Evolutionary conservation across 2,113 vertebrate genomes (phyloP), one percentile per base, ranked within the genome.

Genomic region (Oncorhynchus masou): DNA sequence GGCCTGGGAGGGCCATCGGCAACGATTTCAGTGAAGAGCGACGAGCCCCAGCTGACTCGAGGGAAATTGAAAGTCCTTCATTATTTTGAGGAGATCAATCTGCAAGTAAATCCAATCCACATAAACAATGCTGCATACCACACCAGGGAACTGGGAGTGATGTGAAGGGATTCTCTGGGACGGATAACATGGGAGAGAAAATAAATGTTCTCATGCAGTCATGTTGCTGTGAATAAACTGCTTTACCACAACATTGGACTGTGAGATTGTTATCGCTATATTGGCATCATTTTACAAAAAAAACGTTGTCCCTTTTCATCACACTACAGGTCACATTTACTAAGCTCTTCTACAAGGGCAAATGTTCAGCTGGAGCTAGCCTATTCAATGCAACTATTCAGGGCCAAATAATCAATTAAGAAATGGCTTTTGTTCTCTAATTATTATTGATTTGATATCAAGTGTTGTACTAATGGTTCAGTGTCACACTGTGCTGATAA

Each of bases 361-460:
- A 54, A 19, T 54, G 51, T 54, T 54, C 16, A 54, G 16, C 51
- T 54, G 51, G 16, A 19, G 51, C 51, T 54, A 19, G 51, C 16
- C 51, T 54, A 19, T 54, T 54, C 51, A 19, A 54, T 3, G 16
- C 51, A 54, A 54, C 51, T 54, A 54, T 54, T 54, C 51, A 54
- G 51, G 51, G 51, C 1, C 12, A 54, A 54, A 5, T 11, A 45
- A 45, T 45, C 39, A 54, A 54, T 4, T 54, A 45, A 45, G 9
- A 45, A 45, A 45, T 45, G 2, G 9, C 2, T 45, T 45, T 45
- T 12, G 12, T 11, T 45, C 8, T 11, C 9, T 45, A 91, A 91
- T 91, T 90, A 91, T 88, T 92, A 92, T 92, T 86, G 89, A 93
- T 45, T 45, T 45, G 39, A 45, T 45, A 45, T 45, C 39, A 45